Evolutionary conservation across 1,140 invertebrate species (phyloP), one percentile per base, ranked within the genome.

Genomic region (Drosophila prosaltans): DNA sequence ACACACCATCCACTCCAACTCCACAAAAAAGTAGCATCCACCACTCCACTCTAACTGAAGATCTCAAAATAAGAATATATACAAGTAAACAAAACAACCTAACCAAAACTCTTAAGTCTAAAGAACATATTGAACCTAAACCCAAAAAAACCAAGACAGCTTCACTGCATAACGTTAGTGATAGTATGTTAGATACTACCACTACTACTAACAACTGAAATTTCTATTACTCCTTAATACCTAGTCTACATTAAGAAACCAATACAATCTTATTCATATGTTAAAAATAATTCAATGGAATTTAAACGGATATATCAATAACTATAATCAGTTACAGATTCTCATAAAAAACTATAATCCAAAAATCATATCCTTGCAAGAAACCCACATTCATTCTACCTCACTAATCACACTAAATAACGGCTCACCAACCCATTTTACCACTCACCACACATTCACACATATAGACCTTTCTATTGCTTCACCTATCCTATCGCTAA

Each of bases 11-110:
- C 28, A 16, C 39, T 7, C 7, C 39, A 43, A 41, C n/a, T 41
- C 21, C 59, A 3, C 39, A 26, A 43, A 61, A 26, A 36, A 8
- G 9, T 21, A 61, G 24, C 59, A 61, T 1, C 16, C 5, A 43
- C 5, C 32, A 16, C 59, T 36, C 16, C 59, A 7, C 32, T 41
- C 5, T 39, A 36, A 61, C 59, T 41, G 16, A 61, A 59, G 16
- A 16, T 16, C 16, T 16, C 16, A 16, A 16, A 16, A 16, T 16
- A 16, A 59, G 32, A 59, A 39, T 61, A 16, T 61, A 36, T 41
- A 10, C 59, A 61, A 61, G 21, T 41, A 66, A 67, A 48, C 57
- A 59, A 67, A 43, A 67, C 30, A 59, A 55, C 16, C 41, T 60
- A 9, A 30, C 57, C 41, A 67, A 67, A 30, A 55, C 65, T 40